These are phyloP conservation scores for Meandrina meandrites DNA, from an alignment of 92 coral and sea anemone species.

Conservation along the genomic window DNA sequence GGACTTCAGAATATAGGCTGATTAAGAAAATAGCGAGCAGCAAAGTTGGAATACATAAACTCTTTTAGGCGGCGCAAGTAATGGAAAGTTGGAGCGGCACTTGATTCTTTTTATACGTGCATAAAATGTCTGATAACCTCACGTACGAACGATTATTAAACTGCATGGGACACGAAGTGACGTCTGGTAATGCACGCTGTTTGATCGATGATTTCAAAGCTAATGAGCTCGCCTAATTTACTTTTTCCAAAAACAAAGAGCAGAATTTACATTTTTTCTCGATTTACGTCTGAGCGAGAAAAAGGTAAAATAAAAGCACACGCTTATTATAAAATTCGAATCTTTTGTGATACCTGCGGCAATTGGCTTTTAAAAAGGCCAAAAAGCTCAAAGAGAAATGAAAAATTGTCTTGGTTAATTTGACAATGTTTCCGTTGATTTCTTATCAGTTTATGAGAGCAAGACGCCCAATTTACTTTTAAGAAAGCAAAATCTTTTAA, in stretches of 20 bases:
- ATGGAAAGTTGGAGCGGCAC: neutral
- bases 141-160: neutral
- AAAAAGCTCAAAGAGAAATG: neutral
- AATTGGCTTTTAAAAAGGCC: neutral
- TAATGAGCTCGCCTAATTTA: neutral
- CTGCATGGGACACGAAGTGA: neutral
- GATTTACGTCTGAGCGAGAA: neutral
- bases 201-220: conserved; percentile 1
- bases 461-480: neutral
- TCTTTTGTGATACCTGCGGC: neutral
- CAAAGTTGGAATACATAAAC: neutral
- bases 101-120: neutral
- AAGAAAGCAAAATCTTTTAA: neutral
- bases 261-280: neutral
- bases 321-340: neutral
- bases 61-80: neutral
- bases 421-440: neutral
- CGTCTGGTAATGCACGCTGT: neutral
- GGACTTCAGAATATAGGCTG: neutral
- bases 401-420: neutral
- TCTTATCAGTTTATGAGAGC: neutral
- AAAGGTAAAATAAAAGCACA: neutral
- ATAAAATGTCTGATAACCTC: neutral
- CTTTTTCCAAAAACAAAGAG: neutral
- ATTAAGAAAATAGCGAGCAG: neutral